Conservation (phyloP, 1,140 invertebrate genomes). For the Drosophila parvula region DNA sequence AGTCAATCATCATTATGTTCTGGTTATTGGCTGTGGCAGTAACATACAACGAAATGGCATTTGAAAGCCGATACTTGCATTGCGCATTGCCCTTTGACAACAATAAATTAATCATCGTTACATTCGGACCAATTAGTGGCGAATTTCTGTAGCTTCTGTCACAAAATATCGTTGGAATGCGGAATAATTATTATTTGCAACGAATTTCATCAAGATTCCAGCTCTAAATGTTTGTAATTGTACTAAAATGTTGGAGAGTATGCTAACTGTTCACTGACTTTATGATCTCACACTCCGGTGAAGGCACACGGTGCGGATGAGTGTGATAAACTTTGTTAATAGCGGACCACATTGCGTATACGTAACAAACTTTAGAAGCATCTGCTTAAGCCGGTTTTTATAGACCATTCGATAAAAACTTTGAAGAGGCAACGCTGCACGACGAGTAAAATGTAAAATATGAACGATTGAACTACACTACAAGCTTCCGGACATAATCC, state of each 20-base stretch:
- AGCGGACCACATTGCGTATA: not conserved
- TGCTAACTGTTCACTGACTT: not conserved
- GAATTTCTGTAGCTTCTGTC: not conserved
- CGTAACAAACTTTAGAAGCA: conserved; percentile 5
- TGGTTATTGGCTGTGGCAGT: not conserved
- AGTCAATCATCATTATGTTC: conserved; percentile 18
- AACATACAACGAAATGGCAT: conserved; percentile 9
- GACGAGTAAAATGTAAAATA: conserved; percentile 3
- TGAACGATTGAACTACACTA: conserved; percentile 7
- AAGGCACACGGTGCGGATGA: not conserved
- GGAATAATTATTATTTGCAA: not conserved
- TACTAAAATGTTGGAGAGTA: not conserved
- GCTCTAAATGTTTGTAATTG: no score
- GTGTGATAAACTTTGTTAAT: not conserved
- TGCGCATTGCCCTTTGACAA: not conserved
- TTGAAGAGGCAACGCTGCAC: conserved; percentile 1
- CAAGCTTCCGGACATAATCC: conserved; percentile 10
- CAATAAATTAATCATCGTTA: conserved; percentile 10
- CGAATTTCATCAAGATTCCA: not conserved
- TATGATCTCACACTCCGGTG: not conserved
- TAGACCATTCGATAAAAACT: conserved; percentile 5
- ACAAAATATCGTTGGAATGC: not conserved
- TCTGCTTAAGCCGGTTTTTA: conserved; percentile 9
- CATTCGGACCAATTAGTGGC: conserved; percentile 7
- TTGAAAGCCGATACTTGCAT: not conserved